Percentiles rank a stretch among this genome's conserved stretches.
Evolutionary conservation across 2,888 invertebrate species (phyloP).

Genomic region (Chymomyza caudatula): DNA sequence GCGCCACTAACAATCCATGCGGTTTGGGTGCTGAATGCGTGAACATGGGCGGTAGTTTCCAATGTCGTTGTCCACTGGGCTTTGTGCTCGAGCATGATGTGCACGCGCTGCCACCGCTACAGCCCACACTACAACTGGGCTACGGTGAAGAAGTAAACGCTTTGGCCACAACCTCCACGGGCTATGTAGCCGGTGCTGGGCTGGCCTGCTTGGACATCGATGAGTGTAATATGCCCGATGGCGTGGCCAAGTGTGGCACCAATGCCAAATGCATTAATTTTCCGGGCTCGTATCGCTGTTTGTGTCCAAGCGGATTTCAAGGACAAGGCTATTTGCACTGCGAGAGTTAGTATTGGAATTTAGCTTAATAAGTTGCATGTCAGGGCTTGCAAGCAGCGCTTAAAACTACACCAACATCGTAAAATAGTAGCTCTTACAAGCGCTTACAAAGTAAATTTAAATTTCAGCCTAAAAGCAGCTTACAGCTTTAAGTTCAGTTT

Average conservation of each 20-base stretch:
- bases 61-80: slow-evolving; percentile 86
- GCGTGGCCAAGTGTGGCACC: slow-evolving; percentile 87
- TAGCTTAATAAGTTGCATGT: background rate
- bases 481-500: too few species aligned
- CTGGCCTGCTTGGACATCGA: slow-evolving; percentile 86
- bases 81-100: slow-evolving; percentile 80
- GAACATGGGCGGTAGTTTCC: slow-evolving; percentile 87
- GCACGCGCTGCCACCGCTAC: slow-evolving; percentile 35
- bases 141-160: slow-evolving; percentile 50
- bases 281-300: slow-evolving; percentile 88
- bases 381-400: background rate
- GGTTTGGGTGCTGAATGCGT: slow-evolving; percentile 85
- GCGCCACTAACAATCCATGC: slow-evolving; percentile 83
- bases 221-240: slow-evolving; percentile 84
- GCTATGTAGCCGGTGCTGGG: slow-evolving; percentile 72
- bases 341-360: slow-evolving; percentile 83
- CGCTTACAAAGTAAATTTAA: too few species aligned
- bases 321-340: slow-evolving; percentile 87
- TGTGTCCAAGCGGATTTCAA: slow-evolving; percentile 86
- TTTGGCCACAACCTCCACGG: slow-evolving; percentile 26
- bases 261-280: slow-evolving; percentile 90
- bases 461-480: too few species aligned
- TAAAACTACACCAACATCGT: too few species aligned
- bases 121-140: slow-evolving; percentile 49
- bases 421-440: too few species aligned